Evolutionary conservation across 2,113 vertebrate genomes (phyloP).

Genomic region (Mesitornis unicolor): DNA sequence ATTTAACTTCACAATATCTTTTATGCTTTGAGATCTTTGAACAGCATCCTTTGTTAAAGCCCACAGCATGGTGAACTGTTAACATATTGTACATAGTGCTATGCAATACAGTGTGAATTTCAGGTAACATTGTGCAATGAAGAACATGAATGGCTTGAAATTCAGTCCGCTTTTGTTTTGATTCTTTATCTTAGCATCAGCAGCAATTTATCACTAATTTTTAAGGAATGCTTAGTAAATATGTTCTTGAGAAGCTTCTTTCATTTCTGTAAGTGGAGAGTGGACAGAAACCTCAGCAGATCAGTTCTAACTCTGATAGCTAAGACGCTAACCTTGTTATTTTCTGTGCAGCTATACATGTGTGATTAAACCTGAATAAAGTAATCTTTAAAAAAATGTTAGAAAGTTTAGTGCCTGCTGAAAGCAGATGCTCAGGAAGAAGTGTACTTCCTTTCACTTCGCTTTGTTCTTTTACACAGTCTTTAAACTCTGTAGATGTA

Average conservation of each 20-base stretch:
- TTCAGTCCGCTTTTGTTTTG: background rate
- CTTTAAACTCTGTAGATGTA: background rate
- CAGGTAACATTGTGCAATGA: background rate
- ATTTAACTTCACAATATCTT: background rate
- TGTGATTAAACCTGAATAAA: background rate
- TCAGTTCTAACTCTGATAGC: background rate
- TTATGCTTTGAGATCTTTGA: background rate
- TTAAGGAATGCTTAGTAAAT: background rate
- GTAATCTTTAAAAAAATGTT: background rate
- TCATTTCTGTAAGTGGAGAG: background rate
- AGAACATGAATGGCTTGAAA: background rate
- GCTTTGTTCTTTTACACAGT: too few relatives aligned
- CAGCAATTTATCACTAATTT: background rate
- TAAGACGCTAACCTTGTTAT: background rate
- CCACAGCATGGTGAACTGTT: background rate
- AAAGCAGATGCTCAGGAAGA: background rate
- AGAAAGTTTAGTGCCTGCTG: background rate
- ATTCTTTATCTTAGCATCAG: background rate
- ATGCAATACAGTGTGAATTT: background rate
- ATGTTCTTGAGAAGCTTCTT: background rate
- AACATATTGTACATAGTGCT: background rate
- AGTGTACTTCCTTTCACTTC: background rate
- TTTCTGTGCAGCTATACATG: background rate
- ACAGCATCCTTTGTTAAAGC: background rate
- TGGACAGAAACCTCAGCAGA: background rate